A percentile compares a stretch with the other conserved stretches of the same genome.
phyloP scores from a whole-genome alignment of 2,797 vertebrate species.

The Erethizon dorsatum region DNA sequence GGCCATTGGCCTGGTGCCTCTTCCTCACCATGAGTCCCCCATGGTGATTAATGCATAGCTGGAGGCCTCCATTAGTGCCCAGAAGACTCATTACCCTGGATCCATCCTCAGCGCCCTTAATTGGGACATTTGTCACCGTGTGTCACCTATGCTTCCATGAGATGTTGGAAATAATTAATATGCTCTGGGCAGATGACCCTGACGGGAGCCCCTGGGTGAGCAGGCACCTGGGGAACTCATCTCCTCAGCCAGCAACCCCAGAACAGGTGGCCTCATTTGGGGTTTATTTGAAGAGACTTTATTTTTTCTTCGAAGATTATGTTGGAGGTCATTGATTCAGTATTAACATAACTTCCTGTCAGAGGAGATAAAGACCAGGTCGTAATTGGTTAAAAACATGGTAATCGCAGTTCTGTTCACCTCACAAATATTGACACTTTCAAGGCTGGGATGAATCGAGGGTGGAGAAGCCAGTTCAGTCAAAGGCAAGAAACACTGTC shows the following conservation, averaged over 20 bases:
- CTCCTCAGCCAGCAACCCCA: not conserved
- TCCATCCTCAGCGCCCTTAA: constrained; percentile 22
- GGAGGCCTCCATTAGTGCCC: not conserved
- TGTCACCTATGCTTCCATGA: not conserved
- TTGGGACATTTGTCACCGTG: constrained; percentile 39
- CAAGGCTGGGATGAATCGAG: not conserved
- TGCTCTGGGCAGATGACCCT: not conserved
- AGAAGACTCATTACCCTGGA: constrained; percentile 13
- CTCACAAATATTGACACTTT: constrained; percentile 65
- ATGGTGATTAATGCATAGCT: not conserved
- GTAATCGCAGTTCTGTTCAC: not conserved
- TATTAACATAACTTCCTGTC: constrained; percentile 74
- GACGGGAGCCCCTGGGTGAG: not conserved
- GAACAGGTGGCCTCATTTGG: not conserved
- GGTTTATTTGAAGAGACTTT: constrained; percentile 41
- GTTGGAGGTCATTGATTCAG: constrained; percentile 67
- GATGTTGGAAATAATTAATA: not conserved
- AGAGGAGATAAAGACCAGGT: constrained; percentile 56
- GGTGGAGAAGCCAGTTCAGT: not conserved
- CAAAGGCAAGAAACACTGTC: not conserved
- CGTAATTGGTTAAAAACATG: constrained; percentile 56
- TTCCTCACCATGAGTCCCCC: not conserved
- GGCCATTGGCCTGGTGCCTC: fast-evolving
- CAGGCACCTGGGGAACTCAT: not conserved
- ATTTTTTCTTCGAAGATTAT: not conserved